phyloP scores from a whole-genome alignment of 1,140 invertebrate genomes.

The Dendroctonus valens region DNA sequence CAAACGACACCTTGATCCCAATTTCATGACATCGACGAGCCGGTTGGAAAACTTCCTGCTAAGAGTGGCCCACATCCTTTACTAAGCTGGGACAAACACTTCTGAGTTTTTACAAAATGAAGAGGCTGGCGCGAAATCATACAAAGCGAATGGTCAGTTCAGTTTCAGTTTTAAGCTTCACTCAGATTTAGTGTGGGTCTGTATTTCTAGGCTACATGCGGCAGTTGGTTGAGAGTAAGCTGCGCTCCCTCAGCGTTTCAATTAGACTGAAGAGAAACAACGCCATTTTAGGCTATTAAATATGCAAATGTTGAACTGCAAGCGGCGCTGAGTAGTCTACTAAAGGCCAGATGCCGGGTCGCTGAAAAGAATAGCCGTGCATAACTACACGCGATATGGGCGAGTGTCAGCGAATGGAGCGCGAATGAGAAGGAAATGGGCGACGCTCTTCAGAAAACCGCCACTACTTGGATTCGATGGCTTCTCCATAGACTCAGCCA shows the following conservation, averaged over 20 bases:
- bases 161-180: background rate
- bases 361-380: constrained; percentile 76
- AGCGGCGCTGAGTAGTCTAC: constrained; percentile 59
- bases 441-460: constrained; percentile 70
- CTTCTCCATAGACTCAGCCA: constrained; percentile 69
- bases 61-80: constrained; percentile 72
- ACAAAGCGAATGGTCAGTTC: constrained; percentile 66
- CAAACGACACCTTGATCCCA: constrained; percentile 79
- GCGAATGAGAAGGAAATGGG: constrained; percentile 81
- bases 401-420: constrained; percentile 82
- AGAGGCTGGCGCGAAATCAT: constrained; percentile 74
- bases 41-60: constrained; percentile 81
- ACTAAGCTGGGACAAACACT: constrained; percentile 73
- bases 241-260: constrained; percentile 72
- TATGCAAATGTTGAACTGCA: constrained; percentile 74
- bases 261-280: constrained; percentile 73
- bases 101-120: constrained; percentile 72
- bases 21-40: constrained; percentile 78
- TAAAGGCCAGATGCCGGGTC: constrained; percentile 63
- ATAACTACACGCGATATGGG: constrained; percentile 78
- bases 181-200: too few relatives aligned
- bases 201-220: constrained; percentile 47
- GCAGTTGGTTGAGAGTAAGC: constrained; percentile 73
- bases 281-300: constrained; percentile 72
- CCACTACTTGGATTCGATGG: constrained; percentile 73